Conservation (phyloP, 2,888 invertebrate species). For the Coelinius sp. region DNA sequence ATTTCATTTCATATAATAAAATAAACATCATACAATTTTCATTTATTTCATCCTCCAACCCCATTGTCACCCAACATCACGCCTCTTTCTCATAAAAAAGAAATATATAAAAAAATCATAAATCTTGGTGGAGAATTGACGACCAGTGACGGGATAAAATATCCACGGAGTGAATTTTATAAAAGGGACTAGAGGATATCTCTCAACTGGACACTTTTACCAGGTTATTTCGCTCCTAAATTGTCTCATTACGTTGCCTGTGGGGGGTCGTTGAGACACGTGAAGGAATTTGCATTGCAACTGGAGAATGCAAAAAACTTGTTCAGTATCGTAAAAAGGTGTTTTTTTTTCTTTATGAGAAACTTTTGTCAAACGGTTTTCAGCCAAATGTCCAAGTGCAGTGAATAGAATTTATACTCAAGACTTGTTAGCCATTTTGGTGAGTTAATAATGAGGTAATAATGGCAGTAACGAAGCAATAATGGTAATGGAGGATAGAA, state of each 20-base stretch:
- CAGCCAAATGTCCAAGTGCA: constrained; percentile 26
- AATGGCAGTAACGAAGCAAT: constrained; percentile 58
- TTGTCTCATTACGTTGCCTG: constrained; percentile 67
- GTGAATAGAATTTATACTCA: background rate
- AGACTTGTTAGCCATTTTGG: background rate
- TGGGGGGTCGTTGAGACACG: constrained; percentile 57
- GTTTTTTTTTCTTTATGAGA: constrained; percentile 59
- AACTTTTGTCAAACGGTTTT: constrained; percentile 51
- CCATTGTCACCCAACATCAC: constrained; percentile 13
- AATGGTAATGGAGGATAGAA: background rate
- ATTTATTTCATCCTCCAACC: background rate
- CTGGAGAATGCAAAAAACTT: constrained; percentile 51
- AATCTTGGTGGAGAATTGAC: background rate
- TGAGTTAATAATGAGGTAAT: constrained; percentile 56
- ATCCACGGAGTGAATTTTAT: background rate
- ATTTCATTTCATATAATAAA: background rate
- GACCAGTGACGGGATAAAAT: background rate
- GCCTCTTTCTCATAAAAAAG: constrained; percentile 2
- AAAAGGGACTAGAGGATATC: background rate
- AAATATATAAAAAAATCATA: constrained; percentile 1
- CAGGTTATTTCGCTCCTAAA: constrained; percentile 66
- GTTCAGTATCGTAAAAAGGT: constrained; percentile 40
- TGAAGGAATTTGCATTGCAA: constrained; percentile 64
- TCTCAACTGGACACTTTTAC: constrained; percentile 42
- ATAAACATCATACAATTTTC: background rate